Evolutionary conservation across 2,888 invertebrate species (phyloP).

Genomic region (Cantharis nigra): DNA sequence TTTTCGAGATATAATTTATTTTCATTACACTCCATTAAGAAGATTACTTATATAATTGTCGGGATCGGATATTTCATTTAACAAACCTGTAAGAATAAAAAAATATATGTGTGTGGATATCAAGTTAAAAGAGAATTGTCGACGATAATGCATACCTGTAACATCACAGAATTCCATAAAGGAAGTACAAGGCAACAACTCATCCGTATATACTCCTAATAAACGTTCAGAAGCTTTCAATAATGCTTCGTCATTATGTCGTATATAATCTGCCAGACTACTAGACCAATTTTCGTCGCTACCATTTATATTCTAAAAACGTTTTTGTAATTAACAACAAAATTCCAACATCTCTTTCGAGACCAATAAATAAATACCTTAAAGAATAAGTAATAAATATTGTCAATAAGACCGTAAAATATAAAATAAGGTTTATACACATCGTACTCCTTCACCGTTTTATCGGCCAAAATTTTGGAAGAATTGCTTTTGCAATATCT

Average conservation of each 20-base stretch:
- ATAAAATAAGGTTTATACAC: conserved; percentile 86
- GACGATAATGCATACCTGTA: conserved; percentile 63
- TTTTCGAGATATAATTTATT: not conserved
- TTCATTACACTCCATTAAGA: conserved; percentile 53
- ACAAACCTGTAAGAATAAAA: conserved; percentile 60
- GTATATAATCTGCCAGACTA: conserved; percentile 88
- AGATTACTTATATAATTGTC: conserved; percentile 63
- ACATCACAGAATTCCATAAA: conserved; percentile 94
- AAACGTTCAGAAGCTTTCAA: conserved; percentile 86
- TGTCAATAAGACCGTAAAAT: conserved; percentile 84
- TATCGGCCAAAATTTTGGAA: conserved; percentile 60
- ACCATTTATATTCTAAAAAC: conserved; percentile 68
- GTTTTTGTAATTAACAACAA: not conserved
- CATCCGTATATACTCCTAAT: conserved; percentile 81
- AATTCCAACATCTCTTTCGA: not conserved
- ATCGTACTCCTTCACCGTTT: conserved; percentile 67
- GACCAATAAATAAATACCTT: conserved; percentile 62
- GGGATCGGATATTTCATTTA: conserved; percentile 70
- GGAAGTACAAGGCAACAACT: conserved; percentile 86
- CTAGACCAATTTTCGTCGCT: conserved; percentile 87
- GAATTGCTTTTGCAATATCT: conserved; percentile 68
- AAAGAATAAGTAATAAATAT: conserved; percentile 83
- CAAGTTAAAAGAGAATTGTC: not conserved
- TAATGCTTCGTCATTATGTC: conserved; percentile 90
- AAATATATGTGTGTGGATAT: too few species aligned